Conservation (phyloP, 2,888 invertebrate species). For the Phorcus lineatus region DNA sequence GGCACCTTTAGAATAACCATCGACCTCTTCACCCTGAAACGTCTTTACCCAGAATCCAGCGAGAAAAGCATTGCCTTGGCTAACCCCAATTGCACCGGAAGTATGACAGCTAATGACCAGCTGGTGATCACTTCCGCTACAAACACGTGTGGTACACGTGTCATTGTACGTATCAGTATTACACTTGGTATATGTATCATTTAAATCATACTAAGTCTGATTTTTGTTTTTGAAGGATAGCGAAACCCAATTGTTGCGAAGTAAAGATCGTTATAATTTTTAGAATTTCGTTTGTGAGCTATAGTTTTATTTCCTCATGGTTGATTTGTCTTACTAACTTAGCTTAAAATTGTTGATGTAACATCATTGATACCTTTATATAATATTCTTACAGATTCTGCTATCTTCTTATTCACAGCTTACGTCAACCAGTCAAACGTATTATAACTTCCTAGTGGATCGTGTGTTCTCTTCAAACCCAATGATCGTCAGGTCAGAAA, state of each 20-base stretch:
- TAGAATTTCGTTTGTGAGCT: too few species aligned
- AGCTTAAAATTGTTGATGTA: too few species aligned
- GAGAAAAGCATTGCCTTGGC: constrained; percentile 24
- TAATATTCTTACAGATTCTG: too few species aligned
- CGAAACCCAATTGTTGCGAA: too few species aligned
- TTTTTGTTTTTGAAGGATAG: too few species aligned
- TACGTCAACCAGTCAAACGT: neutral
- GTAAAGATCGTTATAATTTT: too few species aligned
- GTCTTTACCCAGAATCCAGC: constrained; percentile 23
- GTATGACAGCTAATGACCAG: neutral
- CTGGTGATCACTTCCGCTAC: constrained; percentile 19
- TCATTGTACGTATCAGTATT: neutral
- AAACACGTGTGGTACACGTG: constrained; percentile 12
- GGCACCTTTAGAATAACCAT: constrained; percentile 27
- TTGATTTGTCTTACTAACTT: too few species aligned
- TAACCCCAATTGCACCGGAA: constrained; percentile 27
- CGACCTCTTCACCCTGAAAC: constrained; percentile 25
- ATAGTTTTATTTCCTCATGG: too few species aligned
- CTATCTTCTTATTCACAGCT: neutral
- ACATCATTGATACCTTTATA: too few species aligned
- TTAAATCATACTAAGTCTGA: too few species aligned
- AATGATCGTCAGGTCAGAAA: constrained; percentile 1
- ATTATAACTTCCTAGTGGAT: constrained; percentile 25
- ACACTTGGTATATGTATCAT: neutral
- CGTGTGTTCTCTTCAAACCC: constrained; percentile 4